Evolutionary conservation across 2,797 vertebrate species (phyloP).

Genomic region (Xiphorhynchus erythropygius): DNA sequence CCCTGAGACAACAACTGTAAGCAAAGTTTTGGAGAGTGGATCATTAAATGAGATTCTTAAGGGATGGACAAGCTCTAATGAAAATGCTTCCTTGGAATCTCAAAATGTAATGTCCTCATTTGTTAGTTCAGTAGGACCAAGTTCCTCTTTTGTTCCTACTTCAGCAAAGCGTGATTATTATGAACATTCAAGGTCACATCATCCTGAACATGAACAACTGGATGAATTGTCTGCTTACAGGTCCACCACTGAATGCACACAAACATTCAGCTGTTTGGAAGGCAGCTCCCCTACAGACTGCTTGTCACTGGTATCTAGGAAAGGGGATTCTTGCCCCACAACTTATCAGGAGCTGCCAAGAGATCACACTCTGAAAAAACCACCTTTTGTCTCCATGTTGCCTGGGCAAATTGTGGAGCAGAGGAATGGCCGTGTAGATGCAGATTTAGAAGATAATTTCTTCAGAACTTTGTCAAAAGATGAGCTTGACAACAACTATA

Average conservation of each 20-base stretch:
- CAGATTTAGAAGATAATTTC: constrained; percentile 23
- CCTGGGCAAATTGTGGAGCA: constrained; percentile 5
- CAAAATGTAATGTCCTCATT: constrained; percentile 2
- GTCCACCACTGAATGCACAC: background rate
- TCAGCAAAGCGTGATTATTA: background rate
- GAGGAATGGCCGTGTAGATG: background rate
- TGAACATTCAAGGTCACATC: constrained; percentile 32
- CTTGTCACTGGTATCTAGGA: background rate
- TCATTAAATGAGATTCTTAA: background rate
- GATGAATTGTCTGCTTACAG: constrained; percentile 32
- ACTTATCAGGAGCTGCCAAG: background rate
- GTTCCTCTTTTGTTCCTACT: constrained; percentile 13
- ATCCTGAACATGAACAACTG: constrained; percentile 60
- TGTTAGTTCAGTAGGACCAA: constrained; percentile 28
- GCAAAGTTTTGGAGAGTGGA: background rate
- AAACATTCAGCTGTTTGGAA: constrained; percentile 30
- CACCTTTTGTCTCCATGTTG: background rate
- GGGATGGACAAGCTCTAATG: background rate
- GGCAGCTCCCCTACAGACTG: background rate
- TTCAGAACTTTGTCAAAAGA: constrained; percentile 51
- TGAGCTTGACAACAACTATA: background rate
- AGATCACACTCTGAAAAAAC: background rate
- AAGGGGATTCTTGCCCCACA: background rate
- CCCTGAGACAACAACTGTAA: constrained; percentile 53
- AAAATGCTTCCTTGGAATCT: constrained; percentile 5